Evolutionary conservation across 2,113 vertebrate species (phyloP), one percentile per base, ranked within the genome.

Genomic region (Macrotus californicus): DNA sequence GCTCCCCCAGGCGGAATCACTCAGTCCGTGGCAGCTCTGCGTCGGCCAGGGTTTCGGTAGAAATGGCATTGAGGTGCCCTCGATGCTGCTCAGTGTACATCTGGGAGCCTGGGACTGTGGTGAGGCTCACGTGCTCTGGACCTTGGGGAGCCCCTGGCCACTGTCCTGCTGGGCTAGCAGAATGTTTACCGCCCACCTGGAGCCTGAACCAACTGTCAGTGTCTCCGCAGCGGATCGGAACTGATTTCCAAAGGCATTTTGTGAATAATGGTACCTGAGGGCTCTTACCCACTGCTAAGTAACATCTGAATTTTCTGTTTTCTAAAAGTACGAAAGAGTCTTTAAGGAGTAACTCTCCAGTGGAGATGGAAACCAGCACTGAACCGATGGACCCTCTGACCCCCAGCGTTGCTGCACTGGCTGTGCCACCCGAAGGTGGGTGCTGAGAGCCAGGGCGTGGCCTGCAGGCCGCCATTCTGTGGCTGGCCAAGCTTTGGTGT

Each of bases 331-430:
- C 99, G 50, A 99, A 99, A 97, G 99, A 99, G 79, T 98, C 99
- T 69, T 97, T 99, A 95, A 99, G 99, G 97, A 99, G 99, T 98
- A 99, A 98, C 97, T 99, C 99, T 94, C 99, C 99, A 8, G 99
- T 99, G 97, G 99, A 99, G 95, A 99, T 99, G 99, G 99, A 99
- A 98, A 99, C 99, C 93, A 99, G 98, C 91, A 96, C 99, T n/a
- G 99, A 99, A 59, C 98, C 98, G 0, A 81, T 98, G 94, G 99
- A 99, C 96, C 99, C 99, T 43, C 98, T 99, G 87, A 98, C 98
- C 56, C 98, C 99, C 93, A 99, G 99, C 52, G 98, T 97, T 36
- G 96, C 99, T 76, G 72, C 95, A 5, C 93, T 99, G 92, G 97
- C 98, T 36, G 94, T 98, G 64, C 99, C 98, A 77, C 97, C 98